These are phyloP conservation scores for Aquatica leii DNA, from an alignment of 2,888 invertebrate species.

Conservation along the genomic window DNA sequence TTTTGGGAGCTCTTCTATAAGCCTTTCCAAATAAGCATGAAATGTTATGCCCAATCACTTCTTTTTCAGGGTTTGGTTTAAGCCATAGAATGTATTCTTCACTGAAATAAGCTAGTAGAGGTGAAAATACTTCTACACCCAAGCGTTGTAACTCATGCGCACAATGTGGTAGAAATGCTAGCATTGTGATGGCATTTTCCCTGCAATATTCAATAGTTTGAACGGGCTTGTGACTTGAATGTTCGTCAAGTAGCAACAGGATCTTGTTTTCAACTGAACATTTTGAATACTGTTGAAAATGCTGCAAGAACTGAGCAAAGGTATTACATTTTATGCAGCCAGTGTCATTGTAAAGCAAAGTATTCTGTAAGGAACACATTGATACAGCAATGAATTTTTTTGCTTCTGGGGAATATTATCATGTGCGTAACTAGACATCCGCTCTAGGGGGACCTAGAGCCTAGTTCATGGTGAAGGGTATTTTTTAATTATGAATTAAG, in stretches of 20 bases:
- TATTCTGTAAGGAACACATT: background rate
- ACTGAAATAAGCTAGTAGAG: constrained; percentile 1
- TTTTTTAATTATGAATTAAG: too few relatives aligned
- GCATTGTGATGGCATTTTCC: background rate
- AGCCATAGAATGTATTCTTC: constrained; percentile 2
- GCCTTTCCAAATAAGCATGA: constrained; percentile 1
- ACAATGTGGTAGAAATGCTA: constrained; percentile 4
- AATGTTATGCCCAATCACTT: background rate
- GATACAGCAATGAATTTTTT: background rate
- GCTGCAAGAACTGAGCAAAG: background rate
- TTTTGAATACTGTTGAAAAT: background rate
- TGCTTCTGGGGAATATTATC: background rate
- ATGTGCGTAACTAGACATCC: too few relatives aligned
- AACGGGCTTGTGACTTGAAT: background rate
- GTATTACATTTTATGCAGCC: background rate
- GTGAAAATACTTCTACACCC: background rate
- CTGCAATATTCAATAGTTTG: background rate
- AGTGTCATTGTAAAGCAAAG: background rate
- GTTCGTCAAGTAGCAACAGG: background rate
- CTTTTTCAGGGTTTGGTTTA: constrained; percentile 2
- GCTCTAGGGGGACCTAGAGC: too few relatives aligned
- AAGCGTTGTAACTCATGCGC: background rate
- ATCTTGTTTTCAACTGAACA: constrained; percentile 3
- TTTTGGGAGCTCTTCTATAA: constrained; percentile 7
- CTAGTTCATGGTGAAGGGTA: too few relatives aligned